phyloP scores from a whole-genome alignment of 2,888 invertebrate genomes.

The Troilus luridus region DNA sequence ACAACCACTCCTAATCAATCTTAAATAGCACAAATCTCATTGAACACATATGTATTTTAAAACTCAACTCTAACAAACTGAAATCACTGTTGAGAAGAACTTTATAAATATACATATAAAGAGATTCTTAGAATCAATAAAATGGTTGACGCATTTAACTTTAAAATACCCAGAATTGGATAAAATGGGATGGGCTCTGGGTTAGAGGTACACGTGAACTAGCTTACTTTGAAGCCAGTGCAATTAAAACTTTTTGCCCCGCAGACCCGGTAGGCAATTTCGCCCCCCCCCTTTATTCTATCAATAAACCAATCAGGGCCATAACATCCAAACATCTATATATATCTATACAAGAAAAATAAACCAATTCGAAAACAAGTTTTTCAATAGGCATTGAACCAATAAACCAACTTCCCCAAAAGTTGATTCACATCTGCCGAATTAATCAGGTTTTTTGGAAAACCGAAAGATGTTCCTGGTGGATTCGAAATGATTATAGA shows the following conservation, averaged over 20 bases:
- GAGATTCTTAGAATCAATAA: no score
- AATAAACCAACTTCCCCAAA: neutral
- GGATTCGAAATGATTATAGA: no score
- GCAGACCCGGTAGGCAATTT: conserved; percentile 17
- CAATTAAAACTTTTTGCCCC: conserved; percentile 25
- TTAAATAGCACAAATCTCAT: no score
- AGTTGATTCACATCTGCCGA: neutral
- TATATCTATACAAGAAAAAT: neutral
- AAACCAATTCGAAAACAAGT: neutral
- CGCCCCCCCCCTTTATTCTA: conserved; percentile 26
- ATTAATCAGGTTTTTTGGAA: neutral
- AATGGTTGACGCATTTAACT: neutral
- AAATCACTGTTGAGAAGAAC: no score
- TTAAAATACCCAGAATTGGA: neutral
- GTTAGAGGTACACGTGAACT: neutral
- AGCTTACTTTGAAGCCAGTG: conserved; percentile 7
- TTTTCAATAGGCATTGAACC: neutral
- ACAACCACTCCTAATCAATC: no score
- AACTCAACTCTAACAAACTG: no score
- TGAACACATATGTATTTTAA: no score
- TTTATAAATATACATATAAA: no score
- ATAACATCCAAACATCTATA: neutral
- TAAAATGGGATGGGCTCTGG: neutral
- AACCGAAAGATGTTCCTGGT: neutral
- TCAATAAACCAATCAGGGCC: conserved; percentile 37